These are phyloP conservation scores for Notarius lentiginosus DNA, from an alignment of 2,113 vertebrate species.

Conservation along the genomic window DNA sequence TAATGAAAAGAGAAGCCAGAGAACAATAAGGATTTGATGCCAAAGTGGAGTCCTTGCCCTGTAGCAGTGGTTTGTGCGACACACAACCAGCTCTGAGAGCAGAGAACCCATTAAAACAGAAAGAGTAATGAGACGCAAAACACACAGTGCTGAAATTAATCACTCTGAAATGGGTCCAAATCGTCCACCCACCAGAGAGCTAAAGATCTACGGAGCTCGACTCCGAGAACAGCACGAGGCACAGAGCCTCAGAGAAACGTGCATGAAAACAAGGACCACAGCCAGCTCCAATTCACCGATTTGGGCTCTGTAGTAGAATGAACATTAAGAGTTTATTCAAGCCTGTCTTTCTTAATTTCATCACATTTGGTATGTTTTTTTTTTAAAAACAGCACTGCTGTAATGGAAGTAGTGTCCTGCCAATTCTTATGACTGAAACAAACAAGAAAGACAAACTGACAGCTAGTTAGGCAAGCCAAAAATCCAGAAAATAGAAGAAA, in stretches of 20 bases:
- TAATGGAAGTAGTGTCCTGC: not conserved
- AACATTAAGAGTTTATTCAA: no score
- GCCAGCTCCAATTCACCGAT: not conserved
- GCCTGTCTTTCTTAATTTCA: not conserved
- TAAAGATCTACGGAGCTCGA: not conserved
- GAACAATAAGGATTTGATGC: conserved; percentile 3
- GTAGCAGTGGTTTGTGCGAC: not conserved
- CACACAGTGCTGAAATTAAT: conserved; percentile 42
- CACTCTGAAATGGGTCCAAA: conserved; percentile 29
- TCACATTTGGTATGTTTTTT: not conserved
- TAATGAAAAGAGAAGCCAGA: conserved; percentile 9
- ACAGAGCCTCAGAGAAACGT: not conserved
- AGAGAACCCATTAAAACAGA: conserved; percentile 37
- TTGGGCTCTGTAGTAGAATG: not conserved
- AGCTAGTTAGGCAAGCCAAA: not conserved
- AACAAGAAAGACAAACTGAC: not conserved
- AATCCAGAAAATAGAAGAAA: not conserved
- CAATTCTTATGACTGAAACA: not conserved
- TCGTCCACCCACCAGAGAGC: not conserved
- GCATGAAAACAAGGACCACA: not conserved
- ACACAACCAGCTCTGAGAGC: not conserved
- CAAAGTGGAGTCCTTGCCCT: conserved; percentile 7
- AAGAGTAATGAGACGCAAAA: conserved; percentile 45
- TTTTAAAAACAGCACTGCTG: not conserved
- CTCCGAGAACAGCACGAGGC: not conserved